Conservation (phyloP, 2,888 invertebrate genomes). For the Nycteola revayana region DNA sequence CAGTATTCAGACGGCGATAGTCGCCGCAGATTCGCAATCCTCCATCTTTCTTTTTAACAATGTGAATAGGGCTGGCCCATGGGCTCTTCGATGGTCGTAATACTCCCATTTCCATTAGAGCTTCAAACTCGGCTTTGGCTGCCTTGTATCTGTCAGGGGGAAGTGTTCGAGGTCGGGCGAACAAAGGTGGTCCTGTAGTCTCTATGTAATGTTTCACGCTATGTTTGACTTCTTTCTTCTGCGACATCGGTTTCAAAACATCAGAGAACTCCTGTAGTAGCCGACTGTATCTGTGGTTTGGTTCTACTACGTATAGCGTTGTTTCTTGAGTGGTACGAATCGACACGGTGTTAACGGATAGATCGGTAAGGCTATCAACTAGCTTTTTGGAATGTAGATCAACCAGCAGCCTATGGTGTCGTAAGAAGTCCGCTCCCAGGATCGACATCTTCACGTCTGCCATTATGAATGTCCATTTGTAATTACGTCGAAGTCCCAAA, state of each 20-base stretch:
- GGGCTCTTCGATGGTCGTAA: not conserved
- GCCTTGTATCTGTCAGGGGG: too few species aligned
- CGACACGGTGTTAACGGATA: not conserved
- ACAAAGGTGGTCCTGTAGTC: too few species aligned
- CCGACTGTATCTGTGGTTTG: too few species aligned
- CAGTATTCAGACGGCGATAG: not conserved
- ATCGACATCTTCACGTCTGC: not conserved
- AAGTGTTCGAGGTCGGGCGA: too few species aligned
- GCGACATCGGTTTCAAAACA: too few species aligned
- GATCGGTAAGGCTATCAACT: not conserved
- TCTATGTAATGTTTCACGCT: too few species aligned
- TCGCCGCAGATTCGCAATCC: not conserved
- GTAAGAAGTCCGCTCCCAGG: not conserved
- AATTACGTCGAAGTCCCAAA: not conserved
- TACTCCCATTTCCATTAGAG: too few species aligned
- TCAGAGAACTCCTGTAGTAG: too few species aligned
- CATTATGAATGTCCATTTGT: not conserved
- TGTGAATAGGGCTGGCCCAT: not conserved
- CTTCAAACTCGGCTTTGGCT: too few species aligned
- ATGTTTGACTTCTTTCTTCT: too few species aligned
- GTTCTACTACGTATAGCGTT: too few species aligned
- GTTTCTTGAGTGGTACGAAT: not conserved
- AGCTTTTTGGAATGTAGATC: not conserved
- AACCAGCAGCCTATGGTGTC: not conserved
- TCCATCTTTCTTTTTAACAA: not conserved